Conservation (phyloP, 2,113 vertebrate species). For the Charadrius vociferus region DNA sequence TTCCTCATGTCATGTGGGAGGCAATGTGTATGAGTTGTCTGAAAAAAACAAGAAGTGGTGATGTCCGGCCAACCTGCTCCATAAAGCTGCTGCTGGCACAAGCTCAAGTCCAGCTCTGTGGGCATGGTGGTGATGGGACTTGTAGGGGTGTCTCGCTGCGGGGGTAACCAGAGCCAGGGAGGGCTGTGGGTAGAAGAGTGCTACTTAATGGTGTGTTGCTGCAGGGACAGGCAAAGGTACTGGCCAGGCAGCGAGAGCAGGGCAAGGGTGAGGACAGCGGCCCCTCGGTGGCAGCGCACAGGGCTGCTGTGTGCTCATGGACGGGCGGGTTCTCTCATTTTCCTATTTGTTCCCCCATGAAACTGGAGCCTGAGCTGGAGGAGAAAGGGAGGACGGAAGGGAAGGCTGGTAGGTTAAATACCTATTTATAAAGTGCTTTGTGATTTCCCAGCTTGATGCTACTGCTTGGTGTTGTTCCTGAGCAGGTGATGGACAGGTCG, state of each 20-base stretch:
- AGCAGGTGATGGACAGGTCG: background rate
- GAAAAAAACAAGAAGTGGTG: background rate
- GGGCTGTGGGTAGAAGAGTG: background rate
- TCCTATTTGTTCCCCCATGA: background rate
- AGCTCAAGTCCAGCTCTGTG: background rate
- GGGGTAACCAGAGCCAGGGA: background rate
- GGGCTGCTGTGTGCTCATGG: accelerated
- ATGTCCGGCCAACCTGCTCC: background rate
- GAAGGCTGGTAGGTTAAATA: background rate
- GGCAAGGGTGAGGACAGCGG: no score
- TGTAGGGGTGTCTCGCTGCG: accelerated
- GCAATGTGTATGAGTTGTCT: background rate
- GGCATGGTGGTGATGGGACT: background rate
- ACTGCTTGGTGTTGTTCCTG: background rate
- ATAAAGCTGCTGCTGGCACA: background rate
- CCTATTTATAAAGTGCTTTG: background rate
- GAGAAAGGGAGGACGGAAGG: background rate
- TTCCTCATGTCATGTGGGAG: background rate
- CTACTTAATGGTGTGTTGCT: accelerated
- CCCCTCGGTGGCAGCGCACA: background rate
- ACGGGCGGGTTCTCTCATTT: background rate
- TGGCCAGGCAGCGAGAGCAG: background rate
- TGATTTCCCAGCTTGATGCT: background rate
- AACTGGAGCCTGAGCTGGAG: background rate
- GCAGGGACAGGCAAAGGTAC: background rate